Evolutionary conservation across 2,888 invertebrate genomes (phyloP).

Genomic region (Yponomeuta evonymella): DNA sequence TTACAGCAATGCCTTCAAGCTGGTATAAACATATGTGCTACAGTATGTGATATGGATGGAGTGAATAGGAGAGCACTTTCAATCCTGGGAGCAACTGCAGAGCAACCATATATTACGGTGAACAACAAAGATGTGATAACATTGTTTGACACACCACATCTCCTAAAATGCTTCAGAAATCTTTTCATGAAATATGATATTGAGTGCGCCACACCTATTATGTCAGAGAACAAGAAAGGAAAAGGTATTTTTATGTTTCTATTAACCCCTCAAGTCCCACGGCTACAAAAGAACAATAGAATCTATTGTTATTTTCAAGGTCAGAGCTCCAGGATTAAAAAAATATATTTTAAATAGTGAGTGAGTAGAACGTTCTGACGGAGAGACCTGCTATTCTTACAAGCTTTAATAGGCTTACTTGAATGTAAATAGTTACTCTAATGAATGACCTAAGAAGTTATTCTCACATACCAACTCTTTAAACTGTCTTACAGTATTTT

Average conservation of each 20-base stretch:
- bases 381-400: too few species aligned
- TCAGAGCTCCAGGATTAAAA: too few species aligned
- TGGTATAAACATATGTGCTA: background rate
- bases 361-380: too few species aligned
- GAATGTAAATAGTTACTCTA: too few species aligned
- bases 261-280: too few species aligned
- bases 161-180: conserved; percentile 19
- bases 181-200: conserved; percentile 18
- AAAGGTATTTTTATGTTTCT: background rate
- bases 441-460: too few species aligned
- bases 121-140: conserved; percentile 12
- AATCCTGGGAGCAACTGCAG: conserved; percentile 14
- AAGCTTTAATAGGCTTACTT: too few species aligned
- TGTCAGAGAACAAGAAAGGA: conserved; percentile 6
- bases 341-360: too few species aligned
- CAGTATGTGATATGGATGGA: conserved; percentile 16
- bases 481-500: too few species aligned
- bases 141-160: conserved; percentile 15
- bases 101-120: conserved; percentile 6
- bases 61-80: conserved; percentile 8
- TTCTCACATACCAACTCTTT: too few species aligned
- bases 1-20: background rate
- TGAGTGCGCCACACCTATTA: conserved; percentile 8
- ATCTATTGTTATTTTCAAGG: too few species aligned
- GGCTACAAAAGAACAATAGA: too few species aligned